These are phyloP conservation scores for Heliconius melpomene DNA, from an alignment of 1,140 invertebrate species.

Conservation along the genomic window DNA sequence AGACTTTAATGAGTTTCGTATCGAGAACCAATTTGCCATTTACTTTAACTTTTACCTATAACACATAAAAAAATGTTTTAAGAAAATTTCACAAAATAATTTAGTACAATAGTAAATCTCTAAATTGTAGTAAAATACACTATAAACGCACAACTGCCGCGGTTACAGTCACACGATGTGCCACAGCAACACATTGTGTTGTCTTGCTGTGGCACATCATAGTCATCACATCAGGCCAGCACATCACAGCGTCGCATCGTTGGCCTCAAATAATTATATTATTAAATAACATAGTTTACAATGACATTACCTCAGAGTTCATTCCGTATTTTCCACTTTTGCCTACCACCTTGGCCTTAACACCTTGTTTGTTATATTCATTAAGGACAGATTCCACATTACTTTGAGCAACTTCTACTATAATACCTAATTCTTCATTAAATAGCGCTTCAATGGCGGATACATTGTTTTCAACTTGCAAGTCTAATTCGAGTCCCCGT, in stretches of 20 bases:
- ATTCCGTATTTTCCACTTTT: conserved; percentile 85
- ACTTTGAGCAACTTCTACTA: conserved; percentile 89
- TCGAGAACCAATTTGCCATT: conserved; percentile 84
- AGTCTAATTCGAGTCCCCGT: conserved; percentile 87
- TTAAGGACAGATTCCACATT: conserved; percentile 83
- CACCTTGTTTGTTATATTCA: conserved; percentile 82
- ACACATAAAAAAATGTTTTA: not conserved
- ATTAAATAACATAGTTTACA: too few relatives aligned
- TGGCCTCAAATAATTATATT: too few relatives aligned
- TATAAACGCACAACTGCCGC: too few relatives aligned
- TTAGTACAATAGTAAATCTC: too few relatives aligned
- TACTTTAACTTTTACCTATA: conserved; percentile 81
- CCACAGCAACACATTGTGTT: too few relatives aligned
- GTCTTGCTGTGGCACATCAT: too few relatives aligned
- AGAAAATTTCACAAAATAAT: not conserved
- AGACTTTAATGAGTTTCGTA: conserved; percentile 84
- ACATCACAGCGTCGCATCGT: too few relatives aligned
- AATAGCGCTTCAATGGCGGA: conserved; percentile 88
- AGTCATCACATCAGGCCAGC: too few relatives aligned
- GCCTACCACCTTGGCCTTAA: conserved; percentile 89
- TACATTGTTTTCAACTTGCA: conserved; percentile 81
- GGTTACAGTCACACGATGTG: too few relatives aligned
- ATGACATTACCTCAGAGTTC: conserved; percentile 75
- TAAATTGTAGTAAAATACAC: too few relatives aligned
- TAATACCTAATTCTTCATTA: conserved; percentile 94